These are phyloP conservation scores for Halocynthia roretzi DNA, from an alignment of 23 tunicate genomes.

Conservation along the genomic window DNA sequence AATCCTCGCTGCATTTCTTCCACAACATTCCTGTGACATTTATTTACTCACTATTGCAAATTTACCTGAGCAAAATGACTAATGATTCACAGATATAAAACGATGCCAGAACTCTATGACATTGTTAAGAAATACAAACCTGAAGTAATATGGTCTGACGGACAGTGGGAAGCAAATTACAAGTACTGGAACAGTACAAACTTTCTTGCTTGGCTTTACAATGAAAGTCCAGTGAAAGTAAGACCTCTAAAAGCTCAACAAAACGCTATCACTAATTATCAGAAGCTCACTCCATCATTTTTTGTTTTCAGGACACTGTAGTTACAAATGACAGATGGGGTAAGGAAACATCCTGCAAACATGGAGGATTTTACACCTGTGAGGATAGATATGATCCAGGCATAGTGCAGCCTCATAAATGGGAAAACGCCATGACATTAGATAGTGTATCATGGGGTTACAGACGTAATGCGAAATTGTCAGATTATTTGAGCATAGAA, in stretches of 20 bases:
- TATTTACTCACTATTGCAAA: too few species aligned
- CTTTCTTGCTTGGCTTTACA: constrained; percentile 81
- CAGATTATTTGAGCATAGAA: constrained; percentile 34
- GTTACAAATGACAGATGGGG: constrained; percentile 48
- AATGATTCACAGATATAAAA: constrained; percentile 11
- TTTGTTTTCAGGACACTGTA: constrained; percentile 15
- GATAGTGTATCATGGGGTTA: constrained; percentile 43
- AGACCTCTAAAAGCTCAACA: background rate
- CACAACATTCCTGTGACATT: too few species aligned
- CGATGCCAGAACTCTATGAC: constrained; percentile 83
- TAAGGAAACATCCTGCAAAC: constrained; percentile 24
- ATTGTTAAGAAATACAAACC: constrained; percentile 73
- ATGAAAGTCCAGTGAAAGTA: constrained; percentile 88
- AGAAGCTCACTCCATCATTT: background rate
- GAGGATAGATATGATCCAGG: constrained; percentile 25
- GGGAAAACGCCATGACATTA: constrained; percentile 39
- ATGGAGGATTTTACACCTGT: constrained; percentile 34
- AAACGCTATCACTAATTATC: background rate
- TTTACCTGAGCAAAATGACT: background rate
- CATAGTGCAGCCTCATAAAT: constrained; percentile 20
- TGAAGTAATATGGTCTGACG: constrained; percentile 83
- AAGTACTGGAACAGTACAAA: constrained; percentile 70
- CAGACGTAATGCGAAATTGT: constrained; percentile 38
- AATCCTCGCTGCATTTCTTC: too few species aligned
- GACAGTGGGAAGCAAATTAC: constrained; percentile 48